phyloP scores from a whole-genome alignment of 2,113 vertebrate species.

The Tychaedon coryphoeus region DNA sequence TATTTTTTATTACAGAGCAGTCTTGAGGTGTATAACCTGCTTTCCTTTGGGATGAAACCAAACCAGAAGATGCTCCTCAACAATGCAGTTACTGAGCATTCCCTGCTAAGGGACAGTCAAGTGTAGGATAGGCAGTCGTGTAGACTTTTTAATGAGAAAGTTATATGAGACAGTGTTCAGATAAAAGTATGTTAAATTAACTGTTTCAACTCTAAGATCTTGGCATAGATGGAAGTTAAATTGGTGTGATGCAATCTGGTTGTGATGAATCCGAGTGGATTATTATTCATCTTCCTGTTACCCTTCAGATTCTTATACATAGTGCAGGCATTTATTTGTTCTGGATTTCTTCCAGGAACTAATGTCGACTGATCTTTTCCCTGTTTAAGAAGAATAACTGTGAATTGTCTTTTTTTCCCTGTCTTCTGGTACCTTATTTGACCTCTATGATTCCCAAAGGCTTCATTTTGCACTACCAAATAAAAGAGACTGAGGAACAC shows the following conservation, averaged over 20 bases:
- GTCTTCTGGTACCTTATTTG: background rate
- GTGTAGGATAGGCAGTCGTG: fast-evolving
- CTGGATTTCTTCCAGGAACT: background rate
- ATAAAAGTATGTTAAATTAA: background rate
- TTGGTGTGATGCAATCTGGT: background rate
- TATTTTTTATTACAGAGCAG: background rate
- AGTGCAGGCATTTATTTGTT: background rate
- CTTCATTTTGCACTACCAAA: background rate
- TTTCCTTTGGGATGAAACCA: background rate
- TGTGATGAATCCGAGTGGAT: background rate
- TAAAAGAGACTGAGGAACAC: background rate
- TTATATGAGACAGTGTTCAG: background rate
- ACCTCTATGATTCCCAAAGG: background rate
- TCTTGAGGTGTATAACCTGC: background rate
- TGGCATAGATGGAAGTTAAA: background rate
- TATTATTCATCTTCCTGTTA: background rate
- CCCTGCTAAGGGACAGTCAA: background rate
- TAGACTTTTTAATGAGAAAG: background rate
- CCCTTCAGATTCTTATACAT: background rate
- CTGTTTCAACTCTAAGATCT: background rate
- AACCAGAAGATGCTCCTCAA: background rate
- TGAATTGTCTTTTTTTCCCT: background rate
- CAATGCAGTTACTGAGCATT: background rate
- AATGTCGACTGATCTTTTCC: background rate
- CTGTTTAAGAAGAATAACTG: background rate